Conservation (phyloP, 2,113 vertebrate genomes). For the Chelonoidis abingdonii region DNA sequence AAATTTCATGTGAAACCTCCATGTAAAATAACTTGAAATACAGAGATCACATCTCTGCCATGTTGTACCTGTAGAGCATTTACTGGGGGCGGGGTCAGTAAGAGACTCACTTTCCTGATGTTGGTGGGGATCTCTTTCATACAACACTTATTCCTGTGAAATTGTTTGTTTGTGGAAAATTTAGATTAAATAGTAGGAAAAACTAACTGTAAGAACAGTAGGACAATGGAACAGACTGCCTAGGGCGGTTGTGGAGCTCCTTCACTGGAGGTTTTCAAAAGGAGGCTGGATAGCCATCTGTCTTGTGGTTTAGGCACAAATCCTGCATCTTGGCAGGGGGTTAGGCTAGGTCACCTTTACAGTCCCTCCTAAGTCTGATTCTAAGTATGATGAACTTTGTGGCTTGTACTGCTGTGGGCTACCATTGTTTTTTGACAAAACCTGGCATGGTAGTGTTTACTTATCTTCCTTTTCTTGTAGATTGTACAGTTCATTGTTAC, state of each 20-base stretch:
- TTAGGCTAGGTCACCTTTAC: background rate
- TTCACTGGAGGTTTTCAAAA: background rate
- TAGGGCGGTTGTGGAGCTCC: background rate
- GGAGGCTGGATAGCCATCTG: background rate
- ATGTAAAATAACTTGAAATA: background rate
- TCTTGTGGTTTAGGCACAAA: background rate
- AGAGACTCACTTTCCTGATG: background rate
- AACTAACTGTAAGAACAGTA: background rate
- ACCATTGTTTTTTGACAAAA: background rate
- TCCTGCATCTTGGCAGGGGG: background rate
- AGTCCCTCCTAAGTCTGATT: background rate
- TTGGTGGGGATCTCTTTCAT: background rate
- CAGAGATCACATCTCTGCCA: background rate
- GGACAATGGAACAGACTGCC: background rate
- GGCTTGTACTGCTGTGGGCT: background rate
- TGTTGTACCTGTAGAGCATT: background rate
- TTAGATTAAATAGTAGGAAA: background rate
- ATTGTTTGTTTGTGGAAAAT: background rate
- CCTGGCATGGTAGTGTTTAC: background rate
- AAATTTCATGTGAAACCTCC: background rate
- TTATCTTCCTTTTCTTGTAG: slow-evolving; percentile 72
- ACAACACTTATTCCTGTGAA: background rate
- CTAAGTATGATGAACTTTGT: background rate
- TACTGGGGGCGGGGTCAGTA: background rate
- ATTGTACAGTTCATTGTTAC: slow-evolving; percentile 97